Evolutionary conservation across 2,797 vertebrate genomes (phyloP).

Genomic region (Sebastes minor): DNA sequence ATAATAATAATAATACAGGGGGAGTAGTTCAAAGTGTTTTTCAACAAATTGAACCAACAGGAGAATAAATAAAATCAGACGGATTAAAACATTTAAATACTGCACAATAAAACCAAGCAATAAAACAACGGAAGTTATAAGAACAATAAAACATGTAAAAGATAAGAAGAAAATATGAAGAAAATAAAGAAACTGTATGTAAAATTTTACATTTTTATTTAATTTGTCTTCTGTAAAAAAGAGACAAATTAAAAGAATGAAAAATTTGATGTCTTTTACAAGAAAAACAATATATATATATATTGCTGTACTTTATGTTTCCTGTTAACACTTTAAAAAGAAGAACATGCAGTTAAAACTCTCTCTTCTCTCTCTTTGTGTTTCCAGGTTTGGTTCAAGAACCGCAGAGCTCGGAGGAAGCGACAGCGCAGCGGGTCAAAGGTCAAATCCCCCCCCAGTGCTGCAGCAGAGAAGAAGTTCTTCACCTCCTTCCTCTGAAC

Average conservation of each 20-base stretch:
- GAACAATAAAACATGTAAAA: too few species aligned
- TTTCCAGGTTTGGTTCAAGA: constrained; percentile 84
- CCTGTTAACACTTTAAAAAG: not conserved
- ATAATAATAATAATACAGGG: too few species aligned
- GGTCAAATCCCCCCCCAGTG: not conserved
- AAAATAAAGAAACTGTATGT: too few species aligned
- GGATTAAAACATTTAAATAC: too few species aligned
- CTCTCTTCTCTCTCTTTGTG: not conserved
- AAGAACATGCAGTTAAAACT: not conserved
- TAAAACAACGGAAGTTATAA: too few species aligned
- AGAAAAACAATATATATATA: not conserved
- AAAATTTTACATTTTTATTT: not conserved
- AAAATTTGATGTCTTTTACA: not conserved
- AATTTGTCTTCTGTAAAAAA: not conserved
- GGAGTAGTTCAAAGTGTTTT: too few species aligned
- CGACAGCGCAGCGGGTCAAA: constrained; percentile 49
- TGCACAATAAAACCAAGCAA: too few species aligned
- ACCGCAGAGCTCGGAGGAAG: constrained; percentile 79
- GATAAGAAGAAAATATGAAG: too few species aligned
- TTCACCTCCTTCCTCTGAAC: constrained; percentile 17
- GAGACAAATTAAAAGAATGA: not conserved
- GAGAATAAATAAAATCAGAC: not conserved
- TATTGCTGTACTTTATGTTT: too few species aligned
- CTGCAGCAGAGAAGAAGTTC: not conserved
- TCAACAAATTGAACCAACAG: too few species aligned